Base-by-base conservation (phyloP, 1,140 invertebrate genomes). In the Cydia fagiglandana region DNA sequence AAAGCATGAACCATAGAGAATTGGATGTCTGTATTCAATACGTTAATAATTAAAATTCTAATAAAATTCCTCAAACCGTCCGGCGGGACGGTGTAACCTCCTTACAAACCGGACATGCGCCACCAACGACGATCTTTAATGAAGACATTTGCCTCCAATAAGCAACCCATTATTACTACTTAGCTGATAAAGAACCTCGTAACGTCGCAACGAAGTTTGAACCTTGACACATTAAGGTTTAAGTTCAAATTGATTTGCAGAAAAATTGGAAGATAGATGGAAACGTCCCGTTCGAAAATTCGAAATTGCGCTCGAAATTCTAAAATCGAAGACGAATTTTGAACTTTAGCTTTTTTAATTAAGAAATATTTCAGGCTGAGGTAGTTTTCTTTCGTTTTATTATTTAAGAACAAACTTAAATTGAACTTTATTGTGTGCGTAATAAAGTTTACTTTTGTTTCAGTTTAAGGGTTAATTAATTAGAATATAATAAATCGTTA, bases 111-210 rank as follows among this genome's bases (percentile, higher is more conserved):
- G 28, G 66, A 70, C 66, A 70, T 66, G 66, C 20, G 41, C 73
- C 73, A 73, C 73, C 73, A 73, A 73, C 73, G 73, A 50, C 73
- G 73, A 50, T 50, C 41, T 50, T 41, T 73, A 73, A 73, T 73
- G 73, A 73, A 73, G 73, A 73, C 73, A 73, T 73, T 73, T 73
- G 73, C 73, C 73, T 73, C 73, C 73, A 73, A 73, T 73, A 73
- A 73, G 45, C 73, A 24, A 53, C 73, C 47, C 66, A 70, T 50
- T 73, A 50, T 50, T 73, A 73, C 73, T 24, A 28, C 73, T 50
- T 47, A 45, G 17, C 73, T 50, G 73, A 73, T 73, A 73, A 73
- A 73, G 47, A 47, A 73, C 73, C 73, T 73, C 17, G 24, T 13
- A 7, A 73, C 47, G 4, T 13, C 73, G 10, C 45, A 50, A 73